A percentile compares a stretch with the other conserved stretches of the same genome.
Evolutionary conservation across 2,113 vertebrate genomes (phyloP).

Genomic region (Semnornis frantzii): DNA sequence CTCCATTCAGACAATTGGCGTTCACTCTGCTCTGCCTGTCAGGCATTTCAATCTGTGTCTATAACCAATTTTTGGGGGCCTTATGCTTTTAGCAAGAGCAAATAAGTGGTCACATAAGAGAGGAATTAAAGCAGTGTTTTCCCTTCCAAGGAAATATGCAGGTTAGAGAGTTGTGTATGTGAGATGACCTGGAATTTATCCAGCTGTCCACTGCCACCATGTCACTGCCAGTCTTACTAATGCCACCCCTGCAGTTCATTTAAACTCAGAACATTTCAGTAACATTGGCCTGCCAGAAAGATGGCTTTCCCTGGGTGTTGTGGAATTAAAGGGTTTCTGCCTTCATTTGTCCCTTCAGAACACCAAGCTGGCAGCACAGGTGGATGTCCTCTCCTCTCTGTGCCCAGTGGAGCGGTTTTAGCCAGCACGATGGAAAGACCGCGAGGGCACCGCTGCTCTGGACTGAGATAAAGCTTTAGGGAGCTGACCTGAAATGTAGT

Average conservation of each 20-base stretch:
- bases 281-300: not conserved
- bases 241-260: not conserved
- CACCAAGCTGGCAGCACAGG: not conserved
- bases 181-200: not conserved
- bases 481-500: not conserved
- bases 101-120: not conserved
- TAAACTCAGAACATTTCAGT: not conserved
- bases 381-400: not conserved
- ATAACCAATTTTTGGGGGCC: not conserved
- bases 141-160: not conserved
- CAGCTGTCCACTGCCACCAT: constrained; percentile 4
- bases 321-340: not conserved
- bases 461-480: not conserved
- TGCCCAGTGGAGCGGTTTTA: not conserved
- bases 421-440: not conserved
- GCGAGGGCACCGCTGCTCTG: not conserved
- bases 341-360: not conserved
- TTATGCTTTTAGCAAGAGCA: not conserved
- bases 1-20: not conserved
- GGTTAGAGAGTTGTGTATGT: not conserved
- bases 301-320: not conserved
- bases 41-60: not conserved
- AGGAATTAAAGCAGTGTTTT: not conserved
- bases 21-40: not conserved
- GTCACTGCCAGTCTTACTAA: constrained; percentile 39